phyloP scores from a whole-genome alignment of 2,113 vertebrate genomes.

The Hyperoodon ampullatus region DNA sequence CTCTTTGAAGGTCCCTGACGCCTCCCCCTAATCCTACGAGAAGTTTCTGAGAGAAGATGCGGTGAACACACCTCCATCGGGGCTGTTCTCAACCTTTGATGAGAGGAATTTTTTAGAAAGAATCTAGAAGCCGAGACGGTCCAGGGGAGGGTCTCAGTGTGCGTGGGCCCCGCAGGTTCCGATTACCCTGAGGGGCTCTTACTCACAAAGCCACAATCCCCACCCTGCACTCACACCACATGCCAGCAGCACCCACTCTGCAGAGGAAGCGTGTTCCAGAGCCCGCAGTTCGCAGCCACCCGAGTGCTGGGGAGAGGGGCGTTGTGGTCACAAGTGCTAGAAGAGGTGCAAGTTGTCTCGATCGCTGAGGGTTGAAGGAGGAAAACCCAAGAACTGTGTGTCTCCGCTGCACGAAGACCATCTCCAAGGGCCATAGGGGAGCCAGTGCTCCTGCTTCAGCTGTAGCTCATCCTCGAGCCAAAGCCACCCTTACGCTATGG shows the following conservation, averaged over 20 bases:
- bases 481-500: fast-evolving
- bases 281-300: neutral
- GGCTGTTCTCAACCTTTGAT: neutral
- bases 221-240: neutral
- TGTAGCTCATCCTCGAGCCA: neutral
- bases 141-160: fast-evolving
- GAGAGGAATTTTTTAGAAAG: neutral
- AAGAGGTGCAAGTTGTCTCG: neutral
- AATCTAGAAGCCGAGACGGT: neutral
- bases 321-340: neutral
- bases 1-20: neutral
- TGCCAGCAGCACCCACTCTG: neutral
- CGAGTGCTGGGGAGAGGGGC: neutral
- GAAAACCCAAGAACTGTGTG: neutral
- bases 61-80: fast-evolving
- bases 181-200: neutral
- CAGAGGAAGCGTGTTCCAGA: neutral
- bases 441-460: fast-evolving
- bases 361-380: neutral
- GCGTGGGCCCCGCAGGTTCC: neutral
- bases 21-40: neutral
- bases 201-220: neutral
- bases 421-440: fast-evolving
- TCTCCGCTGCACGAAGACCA: fast-evolving
- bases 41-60: neutral